Base-by-base conservation (phyloP, 2,888 invertebrate species). In the Odontothrips loti region DNA sequence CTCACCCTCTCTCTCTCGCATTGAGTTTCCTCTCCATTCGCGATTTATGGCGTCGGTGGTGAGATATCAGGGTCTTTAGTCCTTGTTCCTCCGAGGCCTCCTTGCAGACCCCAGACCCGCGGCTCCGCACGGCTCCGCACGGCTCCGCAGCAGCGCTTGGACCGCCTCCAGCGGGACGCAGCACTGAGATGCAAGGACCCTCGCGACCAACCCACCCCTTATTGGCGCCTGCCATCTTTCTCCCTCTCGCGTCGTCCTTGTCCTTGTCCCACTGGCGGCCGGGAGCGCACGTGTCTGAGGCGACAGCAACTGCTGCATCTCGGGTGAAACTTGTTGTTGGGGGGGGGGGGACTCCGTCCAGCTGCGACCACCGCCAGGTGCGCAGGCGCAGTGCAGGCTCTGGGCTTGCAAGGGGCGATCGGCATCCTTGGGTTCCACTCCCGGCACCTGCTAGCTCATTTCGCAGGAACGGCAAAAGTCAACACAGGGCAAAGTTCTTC, bases 11-110 rank as follows among this genome's bases (percentile, higher is more conserved):
- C n/a, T 68, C 23, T 23, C 68, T 68, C 68, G 23, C 23, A n/a
- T 68, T 23, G 58, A 58, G 23, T 68, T 68, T 23, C 23, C 68
- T 68, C 68, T 68, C 68, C 11, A 68, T 68, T 68, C 68, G 20
- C 68, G 68, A 68, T 68, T 68, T 68, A 68, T 68, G 23, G 68
- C 27, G 23, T n/a, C 11, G 23, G 27, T 68, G 68, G n/a, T 23
- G 68, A 68, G 68, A 68, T 68, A 68, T 11, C 68, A 23, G 27
- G 68, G 68, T 68, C 68, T 23, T 68, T 68, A 68, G 68, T 68
- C 68, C 68, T 68, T 68, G 68, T 68, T 68, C 68, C 51, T 1
- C 58, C 58, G 58, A 20, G 68, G 48, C n/a, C 34, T 2, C 34
- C 34, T 6, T 6, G 34, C 34, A 6, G 34, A 2, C 34, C 34